These are phyloP conservation scores for Dicerorhinus sumatrensis DNA, from an alignment of 2,113 vertebrate genomes.

Conservation along the genomic window DNA sequence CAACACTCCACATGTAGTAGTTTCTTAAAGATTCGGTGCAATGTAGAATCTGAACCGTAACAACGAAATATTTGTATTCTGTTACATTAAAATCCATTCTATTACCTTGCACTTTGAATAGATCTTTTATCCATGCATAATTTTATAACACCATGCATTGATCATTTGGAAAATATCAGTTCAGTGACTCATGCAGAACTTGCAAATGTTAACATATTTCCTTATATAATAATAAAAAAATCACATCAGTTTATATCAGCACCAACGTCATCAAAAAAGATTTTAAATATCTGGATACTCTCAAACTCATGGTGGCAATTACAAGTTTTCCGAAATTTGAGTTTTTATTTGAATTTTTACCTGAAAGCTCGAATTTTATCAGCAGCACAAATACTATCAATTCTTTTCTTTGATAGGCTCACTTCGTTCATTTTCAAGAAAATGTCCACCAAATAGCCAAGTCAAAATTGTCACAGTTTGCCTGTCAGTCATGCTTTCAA, in stretches of 20 bases:
- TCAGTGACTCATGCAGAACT: not conserved
- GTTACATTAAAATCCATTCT: not conserved
- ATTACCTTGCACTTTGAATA: not conserved
- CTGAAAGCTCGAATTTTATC: not conserved
- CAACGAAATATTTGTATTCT: not conserved
- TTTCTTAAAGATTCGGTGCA: not conserved
- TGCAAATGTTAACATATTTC: not conserved
- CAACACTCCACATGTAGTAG: not conserved
- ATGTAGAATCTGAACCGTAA: not conserved
- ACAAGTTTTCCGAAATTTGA: not conserved
- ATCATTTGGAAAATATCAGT: slow-evolving; percentile 1
- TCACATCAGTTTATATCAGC: not conserved
- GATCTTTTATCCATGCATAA: not conserved
- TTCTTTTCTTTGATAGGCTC: not conserved
- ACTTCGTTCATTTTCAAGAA: not conserved
- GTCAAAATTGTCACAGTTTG: not conserved
- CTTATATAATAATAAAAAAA: not conserved
- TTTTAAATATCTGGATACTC: not conserved
- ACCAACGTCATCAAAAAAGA: not conserved
- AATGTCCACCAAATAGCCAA: not conserved
- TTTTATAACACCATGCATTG: not conserved
- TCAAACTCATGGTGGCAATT: not conserved
- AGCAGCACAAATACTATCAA: not conserved
- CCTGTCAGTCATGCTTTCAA: not conserved
- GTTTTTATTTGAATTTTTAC: not conserved